Evolutionary conservation across 2,888 invertebrate species (phyloP).

Genomic region (Brachyptera risi): DNA sequence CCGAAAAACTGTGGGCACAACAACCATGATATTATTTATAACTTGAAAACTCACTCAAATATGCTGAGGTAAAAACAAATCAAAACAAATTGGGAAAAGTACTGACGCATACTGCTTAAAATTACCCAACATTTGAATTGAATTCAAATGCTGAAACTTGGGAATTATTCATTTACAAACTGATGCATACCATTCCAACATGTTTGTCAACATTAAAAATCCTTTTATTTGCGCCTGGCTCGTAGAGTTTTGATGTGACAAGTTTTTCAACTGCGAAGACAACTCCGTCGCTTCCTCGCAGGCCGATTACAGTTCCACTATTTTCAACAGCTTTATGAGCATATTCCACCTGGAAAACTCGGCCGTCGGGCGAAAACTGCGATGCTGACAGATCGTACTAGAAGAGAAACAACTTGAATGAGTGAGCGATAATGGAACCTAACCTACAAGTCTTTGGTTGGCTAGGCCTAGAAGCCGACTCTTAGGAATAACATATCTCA

Average conservation of each 20-base stretch:
- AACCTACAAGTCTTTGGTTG: constrained; percentile 6
- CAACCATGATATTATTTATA: too few relatives aligned
- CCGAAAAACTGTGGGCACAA: too few relatives aligned
- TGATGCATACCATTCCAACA: constrained; percentile 77
- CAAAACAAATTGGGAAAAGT: too few relatives aligned
- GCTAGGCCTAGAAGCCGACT: too few relatives aligned
- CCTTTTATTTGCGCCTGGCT: constrained; percentile 84
- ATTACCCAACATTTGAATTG: too few relatives aligned
- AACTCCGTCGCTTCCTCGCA: constrained; percentile 93
- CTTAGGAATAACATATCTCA: background rate
- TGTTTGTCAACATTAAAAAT: constrained; percentile 91
- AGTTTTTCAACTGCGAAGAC: constrained; percentile 98
- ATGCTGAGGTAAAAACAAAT: too few relatives aligned
- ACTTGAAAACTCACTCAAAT: too few relatives aligned
- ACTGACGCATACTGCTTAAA: too few relatives aligned
- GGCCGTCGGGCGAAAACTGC: constrained; percentile 98
- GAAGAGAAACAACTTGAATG: constrained; percentile 39
- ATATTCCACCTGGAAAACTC: constrained; percentile 99
- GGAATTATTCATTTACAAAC: too few relatives aligned
- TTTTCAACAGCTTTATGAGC: constrained; percentile 99
- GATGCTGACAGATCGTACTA: constrained; percentile 99
- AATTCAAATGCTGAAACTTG: too few relatives aligned
- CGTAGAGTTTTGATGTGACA: constrained; percentile 88
- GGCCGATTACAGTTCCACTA: constrained; percentile 92
- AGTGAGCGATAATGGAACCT: background rate